Conservation (phyloP, 1,140 invertebrate species). For the Brachionus paranguensis region DNA sequence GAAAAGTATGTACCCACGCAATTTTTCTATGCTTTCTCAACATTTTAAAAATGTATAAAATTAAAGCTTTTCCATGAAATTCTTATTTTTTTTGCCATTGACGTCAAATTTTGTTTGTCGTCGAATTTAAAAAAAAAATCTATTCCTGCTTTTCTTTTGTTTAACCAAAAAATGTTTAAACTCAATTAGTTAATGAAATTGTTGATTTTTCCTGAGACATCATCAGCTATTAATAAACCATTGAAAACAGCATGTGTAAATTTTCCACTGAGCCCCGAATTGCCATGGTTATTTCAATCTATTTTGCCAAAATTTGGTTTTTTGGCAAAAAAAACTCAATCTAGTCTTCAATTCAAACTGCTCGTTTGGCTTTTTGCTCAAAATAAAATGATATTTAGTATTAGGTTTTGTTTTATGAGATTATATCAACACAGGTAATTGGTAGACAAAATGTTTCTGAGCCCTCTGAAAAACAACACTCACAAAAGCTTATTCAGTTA, state of each 20-base stretch:
- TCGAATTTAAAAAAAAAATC: not conserved
- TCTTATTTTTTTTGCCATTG: not conserved
- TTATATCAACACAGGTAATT: not conserved
- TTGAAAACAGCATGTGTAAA: not conserved
- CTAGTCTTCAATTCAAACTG: not conserved
- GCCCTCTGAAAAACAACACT: not conserved
- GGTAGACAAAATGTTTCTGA: not conserved
- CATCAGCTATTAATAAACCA: not conserved
- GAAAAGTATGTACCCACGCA: not conserved
- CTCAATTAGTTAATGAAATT: constrained; percentile 14
- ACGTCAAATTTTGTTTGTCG: not conserved
- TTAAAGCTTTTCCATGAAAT: not conserved
- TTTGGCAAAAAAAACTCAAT: not conserved
- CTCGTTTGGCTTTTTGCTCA: not conserved
- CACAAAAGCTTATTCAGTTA: not conserved
- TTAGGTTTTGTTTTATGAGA: not conserved
- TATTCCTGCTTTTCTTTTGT: not conserved
- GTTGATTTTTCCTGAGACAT: constrained; percentile 17
- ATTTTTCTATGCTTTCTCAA: not conserved
- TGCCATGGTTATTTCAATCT: not conserved
- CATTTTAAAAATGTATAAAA: not conserved
- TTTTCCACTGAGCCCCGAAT: not conserved
- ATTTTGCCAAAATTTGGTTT: not conserved
- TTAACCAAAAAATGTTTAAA: not conserved
- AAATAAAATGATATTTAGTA: not conserved